Evolutionary conservation across 2,888 invertebrate species (phyloP), one percentile per base, ranked within the genome.

Genomic region (Acrobasis consociella): DNA sequence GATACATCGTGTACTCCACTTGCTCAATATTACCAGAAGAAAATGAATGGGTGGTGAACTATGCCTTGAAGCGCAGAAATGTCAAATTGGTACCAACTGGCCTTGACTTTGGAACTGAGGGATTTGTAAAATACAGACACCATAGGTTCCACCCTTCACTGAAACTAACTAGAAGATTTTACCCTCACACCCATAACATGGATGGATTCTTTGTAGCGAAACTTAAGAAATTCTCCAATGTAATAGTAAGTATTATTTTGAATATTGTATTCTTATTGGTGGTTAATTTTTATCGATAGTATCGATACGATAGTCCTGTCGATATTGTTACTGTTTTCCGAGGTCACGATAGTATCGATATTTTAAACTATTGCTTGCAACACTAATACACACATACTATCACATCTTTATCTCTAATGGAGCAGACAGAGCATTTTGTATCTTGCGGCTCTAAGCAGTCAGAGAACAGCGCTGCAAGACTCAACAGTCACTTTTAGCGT

Each of bases 191-290:
- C 3, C 98, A 99, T 83, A 99, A 99, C 83, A 97, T 99, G 97
- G 99, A 99, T 89, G 99, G 99, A 5, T 99, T 99, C 87, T 99
- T 96, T 91, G 99, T 99, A 1, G 99, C 99, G 0, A 99, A 99
- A 90, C 87, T 99, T 13, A 98, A 98, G 89, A 99, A 99, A 82
- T 96, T 99, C 83, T 97, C 97, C 0, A 97, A 99, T 90, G 93
- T 94, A 50, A 90, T 91, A 79, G 93, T 93, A 79, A 91, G 93
- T 87, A 74, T 67, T 60, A 7, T 39, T 56, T 49, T 39, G 9
- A 60, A 46, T 38, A 22, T 13, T 37, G 37, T 38, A 31, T 31
- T 31, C 31, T 31, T 31, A 7, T 31, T n/a, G n/a, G n/a, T n/a
- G n/a, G n/a, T n/a, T n/a, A n/a, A n/a, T n/a, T n/a, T n/a, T n/a